Evolutionary conservation across 2,113 vertebrate species (phyloP).

Genomic region (Nothobranchius furzeri): DNA sequence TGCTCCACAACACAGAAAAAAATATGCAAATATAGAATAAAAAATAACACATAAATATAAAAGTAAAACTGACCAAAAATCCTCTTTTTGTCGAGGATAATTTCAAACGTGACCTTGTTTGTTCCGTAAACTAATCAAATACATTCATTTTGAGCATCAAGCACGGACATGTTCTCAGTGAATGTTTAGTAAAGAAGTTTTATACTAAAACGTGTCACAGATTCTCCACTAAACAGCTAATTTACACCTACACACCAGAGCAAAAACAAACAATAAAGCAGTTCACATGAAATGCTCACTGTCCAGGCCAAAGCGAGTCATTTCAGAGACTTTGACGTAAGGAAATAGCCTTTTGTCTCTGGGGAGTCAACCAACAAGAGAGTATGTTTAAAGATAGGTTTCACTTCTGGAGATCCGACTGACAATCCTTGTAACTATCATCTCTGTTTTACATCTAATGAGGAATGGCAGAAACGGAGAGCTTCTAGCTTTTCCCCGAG

Average conservation of each 20-base stretch:
- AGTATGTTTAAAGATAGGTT: slow-evolving; percentile 58
- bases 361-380: slow-evolving; percentile 32
- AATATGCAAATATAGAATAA: too few species aligned
- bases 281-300: slow-evolving; percentile 19
- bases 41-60: too few species aligned
- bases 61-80: too few species aligned
- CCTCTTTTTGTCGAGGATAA: too few species aligned
- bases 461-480: slow-evolving; percentile 49
- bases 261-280: slow-evolving; percentile 29
- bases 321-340: not conserved
- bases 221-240: slow-evolving; percentile 3
- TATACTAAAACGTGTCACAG: slow-evolving; percentile 1
- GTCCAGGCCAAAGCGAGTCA: slow-evolving; percentile 24
- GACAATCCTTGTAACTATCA: slow-evolving; percentile 44
- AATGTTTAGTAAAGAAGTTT: too few species aligned
- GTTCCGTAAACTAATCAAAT: not conserved
- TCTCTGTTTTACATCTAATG: slow-evolving; percentile 54
- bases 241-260: not conserved
- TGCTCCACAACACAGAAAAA: too few species aligned
- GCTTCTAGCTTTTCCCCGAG: slow-evolving; percentile 35
- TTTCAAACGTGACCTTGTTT: not conserved
- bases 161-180: too few species aligned
- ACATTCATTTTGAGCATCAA: not conserved
- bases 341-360: slow-evolving; percentile 16
- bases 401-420: slow-evolving; percentile 51